These are phyloP conservation scores for Paracyclopina nana DNA, from an alignment of 1,140 invertebrate species.

Conservation along the genomic window DNA sequence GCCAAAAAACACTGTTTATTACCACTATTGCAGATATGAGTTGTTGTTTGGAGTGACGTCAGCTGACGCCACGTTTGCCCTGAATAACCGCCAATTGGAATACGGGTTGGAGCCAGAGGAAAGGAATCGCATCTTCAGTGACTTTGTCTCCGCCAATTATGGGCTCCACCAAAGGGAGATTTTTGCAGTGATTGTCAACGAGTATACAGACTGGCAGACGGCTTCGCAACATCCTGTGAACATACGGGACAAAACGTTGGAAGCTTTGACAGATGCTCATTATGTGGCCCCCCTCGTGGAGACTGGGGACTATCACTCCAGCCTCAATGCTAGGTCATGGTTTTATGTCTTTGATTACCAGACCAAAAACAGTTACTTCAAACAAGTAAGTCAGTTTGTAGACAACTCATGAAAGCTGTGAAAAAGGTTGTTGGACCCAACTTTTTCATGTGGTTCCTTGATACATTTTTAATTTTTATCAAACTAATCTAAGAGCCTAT, in stretches of 20 bases:
- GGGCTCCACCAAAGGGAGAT: conserved; percentile 34
- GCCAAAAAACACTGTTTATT: too few species aligned
- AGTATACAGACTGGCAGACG: conserved; percentile 91
- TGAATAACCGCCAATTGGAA: conserved; percentile 2
- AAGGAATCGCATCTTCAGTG: conserved; percentile 31
- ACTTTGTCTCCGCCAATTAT: conserved; percentile 24
- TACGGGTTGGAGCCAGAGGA: conserved; percentile 3
- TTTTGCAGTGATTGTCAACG: conserved; percentile 51
- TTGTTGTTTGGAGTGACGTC: conserved; percentile 69
- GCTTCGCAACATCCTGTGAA: conserved; percentile 78
- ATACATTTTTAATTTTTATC: too few species aligned
- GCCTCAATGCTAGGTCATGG: conserved; percentile 40
- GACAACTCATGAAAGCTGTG: neutral
- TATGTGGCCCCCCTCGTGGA: conserved; percentile 77
- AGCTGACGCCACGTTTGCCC: conserved; percentile 29
- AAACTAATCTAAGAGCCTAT: too few species aligned
- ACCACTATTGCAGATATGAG: too few species aligned
- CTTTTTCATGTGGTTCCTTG: neutral
- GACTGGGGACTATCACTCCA: conserved; percentile 76
- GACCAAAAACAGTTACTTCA: conserved; percentile 69
- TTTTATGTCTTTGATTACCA: conserved; percentile 87
- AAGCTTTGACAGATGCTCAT: conserved; percentile 70
- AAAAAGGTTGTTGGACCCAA: neutral
- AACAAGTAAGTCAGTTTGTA: conserved; percentile 39
- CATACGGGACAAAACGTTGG: conserved; percentile 76